Percentiles rank a stretch among this genome's conserved stretches.
phyloP scores from a whole-genome alignment of 2,797 vertebrate species.

The Jordanella pulchra region DNA sequence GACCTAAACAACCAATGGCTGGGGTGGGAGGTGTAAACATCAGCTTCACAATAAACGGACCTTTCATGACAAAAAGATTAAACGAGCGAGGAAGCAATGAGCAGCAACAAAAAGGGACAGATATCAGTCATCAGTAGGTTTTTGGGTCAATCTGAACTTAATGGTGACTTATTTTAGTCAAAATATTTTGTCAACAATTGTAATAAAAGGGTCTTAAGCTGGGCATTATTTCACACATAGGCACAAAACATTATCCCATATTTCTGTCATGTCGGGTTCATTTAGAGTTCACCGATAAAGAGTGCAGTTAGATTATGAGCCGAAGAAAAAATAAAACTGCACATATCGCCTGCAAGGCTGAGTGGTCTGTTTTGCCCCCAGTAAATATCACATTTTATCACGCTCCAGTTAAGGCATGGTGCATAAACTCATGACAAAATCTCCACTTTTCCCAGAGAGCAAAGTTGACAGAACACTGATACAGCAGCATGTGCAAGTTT shows the following conservation, averaged over 20 bases:
- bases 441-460: neutral
- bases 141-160: conserved; percentile 66
- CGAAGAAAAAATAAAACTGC: neutral
- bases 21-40: conserved; percentile 35
- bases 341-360: conserved; percentile 14
- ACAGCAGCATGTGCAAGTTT: neutral
- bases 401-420: conserved; percentile 41
- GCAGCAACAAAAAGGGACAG: neutral
- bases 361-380: conserved; percentile 28
- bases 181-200: conserved; percentile 35
- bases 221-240: conserved; percentile 13
- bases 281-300: conserved; percentile 47
- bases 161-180: conserved; percentile 32
- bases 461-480: no score
- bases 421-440: conserved; percentile 6
- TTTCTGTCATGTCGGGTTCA: conserved; percentile 47
- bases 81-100: conserved; percentile 4
- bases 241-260: conserved; percentile 17
- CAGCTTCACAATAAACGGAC: conserved; percentile 10
- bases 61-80: conserved; percentile 23
- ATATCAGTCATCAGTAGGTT: conserved; percentile 57
- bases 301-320: conserved; percentile 30
- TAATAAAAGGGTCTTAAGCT: conserved; percentile 15
- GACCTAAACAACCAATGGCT: neutral
- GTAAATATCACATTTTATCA: conserved; percentile 44